phyloP scores from a whole-genome alignment of 1,140 invertebrate species.

The Proctacanthus coquilletti region DNA sequence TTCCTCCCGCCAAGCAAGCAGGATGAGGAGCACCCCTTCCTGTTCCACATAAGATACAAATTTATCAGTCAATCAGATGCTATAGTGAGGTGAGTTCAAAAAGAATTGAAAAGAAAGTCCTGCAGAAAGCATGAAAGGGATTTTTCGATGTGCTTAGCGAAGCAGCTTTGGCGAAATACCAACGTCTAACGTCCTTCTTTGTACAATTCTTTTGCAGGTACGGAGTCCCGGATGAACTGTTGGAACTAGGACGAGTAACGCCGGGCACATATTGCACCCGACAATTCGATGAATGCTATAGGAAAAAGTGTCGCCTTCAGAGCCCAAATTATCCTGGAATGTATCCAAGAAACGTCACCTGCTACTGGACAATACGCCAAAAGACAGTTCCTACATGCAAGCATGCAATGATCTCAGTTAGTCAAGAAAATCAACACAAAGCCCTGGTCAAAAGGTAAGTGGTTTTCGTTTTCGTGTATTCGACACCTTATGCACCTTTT shows the following conservation, averaged over 20 bases:
- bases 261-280: slow-evolving; percentile 76
- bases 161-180: too few species aligned
- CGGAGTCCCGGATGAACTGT: slow-evolving; percentile 49
- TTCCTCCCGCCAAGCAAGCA: slow-evolving; percentile 43
- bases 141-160: too few species aligned
- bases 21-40: slow-evolving; percentile 47
- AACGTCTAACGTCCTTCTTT: too few species aligned
- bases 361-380: slow-evolving; percentile 63
- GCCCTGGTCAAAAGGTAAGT: slow-evolving; percentile 49
- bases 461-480: too few species aligned
- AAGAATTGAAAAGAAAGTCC: too few species aligned
- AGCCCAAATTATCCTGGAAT: slow-evolving; percentile 84
- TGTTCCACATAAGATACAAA: slow-evolving; percentile 60
- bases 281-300: slow-evolving; percentile 74
- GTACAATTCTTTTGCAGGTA: slow-evolving; percentile 35
- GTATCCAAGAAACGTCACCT: slow-evolving; percentile 76
- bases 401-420: slow-evolving; percentile 72
- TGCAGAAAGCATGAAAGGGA: too few species aligned
- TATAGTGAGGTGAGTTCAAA: slow-evolving; percentile 44
- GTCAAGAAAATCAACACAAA: slow-evolving; percentile 52
- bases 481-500: too few species aligned
- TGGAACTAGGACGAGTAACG: slow-evolving; percentile 61
- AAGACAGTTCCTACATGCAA: slow-evolving; percentile 72
- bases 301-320: slow-evolving; percentile 64
- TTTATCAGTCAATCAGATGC: slow-evolving; percentile 58